Conservation (phyloP, 2,888 invertebrate genomes). For the Campoplex capitator region DNA sequence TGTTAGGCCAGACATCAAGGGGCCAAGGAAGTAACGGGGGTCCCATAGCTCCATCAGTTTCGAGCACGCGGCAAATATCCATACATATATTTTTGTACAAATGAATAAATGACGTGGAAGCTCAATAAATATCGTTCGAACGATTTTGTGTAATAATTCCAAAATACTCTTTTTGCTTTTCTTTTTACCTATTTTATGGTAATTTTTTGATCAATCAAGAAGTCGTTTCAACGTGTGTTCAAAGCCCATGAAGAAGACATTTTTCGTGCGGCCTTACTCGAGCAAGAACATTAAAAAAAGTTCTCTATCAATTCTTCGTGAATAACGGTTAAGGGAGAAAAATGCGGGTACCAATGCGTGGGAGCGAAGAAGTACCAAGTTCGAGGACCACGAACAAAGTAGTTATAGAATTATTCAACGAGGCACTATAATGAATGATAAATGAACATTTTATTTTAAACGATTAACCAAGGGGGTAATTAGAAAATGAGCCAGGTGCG, state of each 20-base stretch:
- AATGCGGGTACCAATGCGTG: no score
- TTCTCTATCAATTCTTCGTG: no score
- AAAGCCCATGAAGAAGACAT: neutral
- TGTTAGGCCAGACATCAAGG: conserved; percentile 81
- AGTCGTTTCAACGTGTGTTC: neutral
- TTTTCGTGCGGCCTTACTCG: neutral
- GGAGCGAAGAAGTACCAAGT: no score
- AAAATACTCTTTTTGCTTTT: neutral
- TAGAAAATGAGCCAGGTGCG: no score
- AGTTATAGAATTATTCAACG: no score
- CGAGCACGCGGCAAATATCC: conserved; percentile 23
- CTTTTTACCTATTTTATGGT: neutral
- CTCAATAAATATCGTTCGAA: neutral
- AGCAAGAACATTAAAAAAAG: no score
- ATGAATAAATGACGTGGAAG: neutral
- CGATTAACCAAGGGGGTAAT: no score
- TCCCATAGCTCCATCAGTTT: conserved; percentile 58
- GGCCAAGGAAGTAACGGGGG: conserved; percentile 68
- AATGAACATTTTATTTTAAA: no score
- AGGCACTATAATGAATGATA: neutral
- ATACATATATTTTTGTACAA: conserved; percentile 7
- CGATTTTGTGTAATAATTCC: neutral
- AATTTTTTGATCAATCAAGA: neutral
- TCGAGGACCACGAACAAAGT: no score
- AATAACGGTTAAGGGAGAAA: no score